Evolutionary conservation across 2,797 vertebrate genomes (phyloP), one percentile per base, ranked within the genome.

Genomic region (Muscicapa comitata): DNA sequence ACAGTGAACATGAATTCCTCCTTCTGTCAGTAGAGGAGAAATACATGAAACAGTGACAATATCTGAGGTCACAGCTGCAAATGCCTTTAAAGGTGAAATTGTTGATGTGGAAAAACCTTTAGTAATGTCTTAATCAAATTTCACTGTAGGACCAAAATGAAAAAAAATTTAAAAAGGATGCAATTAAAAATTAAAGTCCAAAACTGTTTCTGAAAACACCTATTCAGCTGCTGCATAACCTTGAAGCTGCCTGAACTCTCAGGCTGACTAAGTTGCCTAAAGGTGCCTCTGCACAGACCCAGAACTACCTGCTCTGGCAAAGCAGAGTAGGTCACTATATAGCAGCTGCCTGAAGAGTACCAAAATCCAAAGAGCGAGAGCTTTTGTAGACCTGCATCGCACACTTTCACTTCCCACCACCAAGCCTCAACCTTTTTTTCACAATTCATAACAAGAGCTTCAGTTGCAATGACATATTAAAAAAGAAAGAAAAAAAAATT

Each of bases 91-190:
- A 92, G 63, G 57, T 62, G n/a, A 93, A 94, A 94, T 9, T 93
- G 74, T 67, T 89, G 59, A 35, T 94, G 67, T 82, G 93, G 91
- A 92, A 92, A 96, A 95, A 89, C 33, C n/a, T 94, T 88, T 58
- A 77, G 35, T 57, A 88, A 17, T 51, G 14, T 83, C 55, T 85
- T 76, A 89, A 86, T 94, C 63, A 73, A 73, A 88, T 82, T 84
- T 89, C 74, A 88, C 58, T 81, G 35, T 50, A 40, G 48, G 62
- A 28, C 10, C 66, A 92, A 92, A 77, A 40, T 51, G 47, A 73
- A 95, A 89, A 92, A 89, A 87, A 87, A 86, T 45, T 50, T 47
- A 75, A 53, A 90, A 66, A 28, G 28, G 28, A 47, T 45, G 15
- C 50, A 79, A 91, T 70, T 88, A 86, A 92, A 94, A 88, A 86